These are phyloP conservation scores for Phyllostomus discolor DNA, from an alignment of 2,113 vertebrate species.

Conservation along the genomic window DNA sequence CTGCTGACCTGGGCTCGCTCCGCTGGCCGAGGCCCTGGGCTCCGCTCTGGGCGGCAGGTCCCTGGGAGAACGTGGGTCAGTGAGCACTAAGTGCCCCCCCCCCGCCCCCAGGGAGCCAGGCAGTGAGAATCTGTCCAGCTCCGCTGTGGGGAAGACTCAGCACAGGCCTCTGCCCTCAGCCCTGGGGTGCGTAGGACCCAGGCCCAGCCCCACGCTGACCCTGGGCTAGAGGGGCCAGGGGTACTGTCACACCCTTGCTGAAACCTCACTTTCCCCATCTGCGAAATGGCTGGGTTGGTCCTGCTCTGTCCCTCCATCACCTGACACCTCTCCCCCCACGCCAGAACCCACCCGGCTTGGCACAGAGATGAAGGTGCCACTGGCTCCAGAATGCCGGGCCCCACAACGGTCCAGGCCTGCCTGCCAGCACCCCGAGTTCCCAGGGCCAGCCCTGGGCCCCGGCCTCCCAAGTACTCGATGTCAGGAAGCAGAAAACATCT, in stretches of 20 bases:
- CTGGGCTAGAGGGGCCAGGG: neutral
- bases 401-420: neutral
- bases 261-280: neutral
- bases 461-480: fast-evolving
- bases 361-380: fast-evolving
- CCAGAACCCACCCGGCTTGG: neutral
- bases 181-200: neutral
- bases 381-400: neutral
- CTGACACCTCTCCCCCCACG: fast-evolving
- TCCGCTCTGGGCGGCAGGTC: neutral
- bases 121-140: fast-evolving
- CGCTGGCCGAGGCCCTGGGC: neutral
- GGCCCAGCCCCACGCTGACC: neutral
- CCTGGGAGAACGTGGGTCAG: neutral
- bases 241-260: neutral
- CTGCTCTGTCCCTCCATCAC: neutral
- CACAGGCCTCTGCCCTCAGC: neutral
- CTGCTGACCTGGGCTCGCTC: neutral
- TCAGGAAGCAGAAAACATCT: too few species aligned
- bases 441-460: neutral
- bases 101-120: neutral
- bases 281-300: neutral
- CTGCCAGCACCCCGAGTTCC: neutral
- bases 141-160: fast-evolving
- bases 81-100: fast-evolving